Evolutionary conservation across 2,113 vertebrate species (phyloP).

Genomic region (Aegotheles bennettii): DNA sequence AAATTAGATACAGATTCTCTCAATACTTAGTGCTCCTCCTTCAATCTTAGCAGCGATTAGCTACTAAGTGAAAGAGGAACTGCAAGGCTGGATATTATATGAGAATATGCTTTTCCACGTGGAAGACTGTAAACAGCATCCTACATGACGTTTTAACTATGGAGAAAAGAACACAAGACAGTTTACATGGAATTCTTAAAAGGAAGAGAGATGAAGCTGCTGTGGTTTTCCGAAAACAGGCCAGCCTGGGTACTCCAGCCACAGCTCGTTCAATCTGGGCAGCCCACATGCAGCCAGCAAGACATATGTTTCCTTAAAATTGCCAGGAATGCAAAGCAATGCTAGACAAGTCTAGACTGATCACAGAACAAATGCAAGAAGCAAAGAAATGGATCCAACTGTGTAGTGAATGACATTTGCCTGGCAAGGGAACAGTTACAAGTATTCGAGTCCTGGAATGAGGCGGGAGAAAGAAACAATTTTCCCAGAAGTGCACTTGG

Average conservation of each 20-base stretch:
- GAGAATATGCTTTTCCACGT: not conserved
- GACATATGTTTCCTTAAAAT: not conserved
- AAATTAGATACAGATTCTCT: not conserved
- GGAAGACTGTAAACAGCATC: not conserved
- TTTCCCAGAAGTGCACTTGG: not conserved
- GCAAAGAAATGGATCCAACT: not conserved
- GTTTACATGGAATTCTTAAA: not conserved
- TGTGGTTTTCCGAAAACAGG: not conserved
- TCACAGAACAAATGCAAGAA: not conserved
- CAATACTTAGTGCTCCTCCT: not conserved
- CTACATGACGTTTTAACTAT: not conserved
- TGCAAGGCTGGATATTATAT: not conserved
- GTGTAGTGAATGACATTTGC: not conserved
- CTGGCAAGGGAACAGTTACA: not conserved
- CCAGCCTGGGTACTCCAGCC: not conserved
- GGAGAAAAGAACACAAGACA: not conserved
- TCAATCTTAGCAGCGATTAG: not conserved
- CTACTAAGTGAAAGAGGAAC: not conserved
- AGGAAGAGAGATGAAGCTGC: not conserved
- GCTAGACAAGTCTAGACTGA: constrained; percentile 24
- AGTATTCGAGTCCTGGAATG: not conserved
- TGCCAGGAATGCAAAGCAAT: constrained; percentile 5
- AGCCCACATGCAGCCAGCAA: not conserved
- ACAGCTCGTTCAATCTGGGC: not conserved
- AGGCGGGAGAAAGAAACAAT: not conserved